A percentile compares a stretch with the other conserved stretches of the same genome.
Evolutionary conservation across 2,888 invertebrate species (phyloP).

Genomic region (Heliothis peltigera): DNA sequence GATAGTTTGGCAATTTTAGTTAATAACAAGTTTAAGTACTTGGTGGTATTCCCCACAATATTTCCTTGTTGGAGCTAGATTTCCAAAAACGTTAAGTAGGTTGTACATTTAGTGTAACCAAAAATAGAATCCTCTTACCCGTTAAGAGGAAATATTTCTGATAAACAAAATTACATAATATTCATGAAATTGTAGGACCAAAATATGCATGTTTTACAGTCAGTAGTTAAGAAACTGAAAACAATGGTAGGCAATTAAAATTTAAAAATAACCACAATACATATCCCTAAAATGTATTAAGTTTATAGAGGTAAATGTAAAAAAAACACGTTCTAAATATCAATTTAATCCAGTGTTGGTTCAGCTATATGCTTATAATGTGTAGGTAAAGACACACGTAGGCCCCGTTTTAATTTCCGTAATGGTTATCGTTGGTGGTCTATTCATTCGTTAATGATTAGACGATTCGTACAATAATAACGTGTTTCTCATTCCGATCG

Average conservation of each 20-base stretch:
- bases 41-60: conserved; percentile 4
- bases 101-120: conserved; percentile 27
- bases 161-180: conserved; percentile 25
- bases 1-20: neutral
- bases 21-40: neutral
- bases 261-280: conserved; percentile 10
- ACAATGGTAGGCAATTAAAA: conserved; percentile 29
- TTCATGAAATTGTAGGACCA: conserved; percentile 13
- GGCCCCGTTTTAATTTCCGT: conserved; percentile 73
- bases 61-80: conserved; percentile 10
- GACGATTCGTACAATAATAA: conserved; percentile 74
- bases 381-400: conserved; percentile 53
- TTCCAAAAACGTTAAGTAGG: conserved; percentile 6
- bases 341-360: conserved; percentile 24
- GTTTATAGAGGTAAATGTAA: conserved; percentile 33
- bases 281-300: conserved; percentile 14
- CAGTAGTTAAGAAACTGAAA: conserved; percentile 18
- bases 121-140: conserved; percentile 22
- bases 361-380: conserved; percentile 14
- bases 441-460: conserved; percentile 72
- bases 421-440: conserved; percentile 77
- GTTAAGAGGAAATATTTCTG: conserved; percentile 30
- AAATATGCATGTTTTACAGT: conserved; percentile 14
- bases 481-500: conserved; percentile 74
- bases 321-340: conserved; percentile 31